These are phyloP conservation scores for Corythornis leucogaster DNA, from an alignment of 2,797 vertebrate genomes.

Conservation along the genomic window DNA sequence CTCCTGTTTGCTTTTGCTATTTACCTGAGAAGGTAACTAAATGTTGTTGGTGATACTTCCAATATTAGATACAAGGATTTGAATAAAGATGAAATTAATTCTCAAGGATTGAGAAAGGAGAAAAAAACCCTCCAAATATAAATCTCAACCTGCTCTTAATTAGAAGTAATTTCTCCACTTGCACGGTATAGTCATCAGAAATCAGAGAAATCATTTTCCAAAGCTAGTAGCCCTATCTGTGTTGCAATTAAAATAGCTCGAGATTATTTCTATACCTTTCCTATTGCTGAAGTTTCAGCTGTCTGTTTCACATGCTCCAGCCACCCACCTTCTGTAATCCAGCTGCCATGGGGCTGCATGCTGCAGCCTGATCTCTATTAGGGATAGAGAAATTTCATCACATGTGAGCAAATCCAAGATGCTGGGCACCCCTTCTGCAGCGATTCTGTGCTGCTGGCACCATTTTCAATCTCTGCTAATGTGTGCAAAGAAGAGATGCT, in stretches of 20 bases:
- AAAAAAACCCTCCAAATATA: background rate
- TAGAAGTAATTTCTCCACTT: background rate
- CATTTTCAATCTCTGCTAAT: accelerated
- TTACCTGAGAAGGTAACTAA: background rate
- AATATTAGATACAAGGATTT: background rate
- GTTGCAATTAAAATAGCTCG: background rate
- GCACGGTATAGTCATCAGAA: background rate
- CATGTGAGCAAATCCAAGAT: background rate
- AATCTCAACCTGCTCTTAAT: background rate
- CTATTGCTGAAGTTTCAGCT: background rate
- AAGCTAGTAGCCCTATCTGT: background rate
- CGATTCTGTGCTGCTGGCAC: background rate
- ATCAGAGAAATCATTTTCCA: background rate
- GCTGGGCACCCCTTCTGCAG: background rate
- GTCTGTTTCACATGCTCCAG: background rate
- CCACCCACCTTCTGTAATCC: background rate
- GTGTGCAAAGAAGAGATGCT: background rate
- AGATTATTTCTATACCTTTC: background rate
- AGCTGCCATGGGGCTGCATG: background rate
- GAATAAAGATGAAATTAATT: background rate
- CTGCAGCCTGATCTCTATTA: background rate
- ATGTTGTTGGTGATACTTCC: background rate
- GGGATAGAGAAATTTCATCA: background rate
- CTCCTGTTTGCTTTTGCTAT: background rate
- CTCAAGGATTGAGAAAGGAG: background rate